Evolutionary conservation across 2,888 invertebrate species (phyloP).

Genomic region (Lampropteryx suffumata): DNA sequence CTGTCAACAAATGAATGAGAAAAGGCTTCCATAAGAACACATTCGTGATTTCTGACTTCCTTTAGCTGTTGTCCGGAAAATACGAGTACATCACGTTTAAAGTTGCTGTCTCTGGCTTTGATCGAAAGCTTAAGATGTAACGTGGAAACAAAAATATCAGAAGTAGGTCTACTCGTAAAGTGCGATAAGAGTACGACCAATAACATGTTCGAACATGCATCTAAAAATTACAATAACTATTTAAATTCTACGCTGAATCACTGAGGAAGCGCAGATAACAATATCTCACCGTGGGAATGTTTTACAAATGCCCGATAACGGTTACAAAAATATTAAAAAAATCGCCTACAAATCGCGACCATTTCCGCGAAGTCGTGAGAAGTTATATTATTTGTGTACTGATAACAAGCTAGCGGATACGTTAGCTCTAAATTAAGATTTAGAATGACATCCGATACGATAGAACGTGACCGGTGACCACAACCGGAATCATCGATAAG

Average conservation of each 20-base stretch:
- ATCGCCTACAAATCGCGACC: conserved; percentile 49
- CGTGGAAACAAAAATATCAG: background rate
- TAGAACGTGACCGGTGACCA: conserved; percentile 12
- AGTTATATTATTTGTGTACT: conserved; percentile 37
- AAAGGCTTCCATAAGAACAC: conserved; percentile 29
- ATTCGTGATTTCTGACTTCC: conserved; percentile 23
- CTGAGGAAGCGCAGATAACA: conserved; percentile 57
- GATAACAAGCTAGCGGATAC: conserved; percentile 30
- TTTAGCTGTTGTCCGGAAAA: conserved; percentile 1
- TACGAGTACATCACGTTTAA: background rate
- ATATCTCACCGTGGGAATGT: conserved; percentile 69
- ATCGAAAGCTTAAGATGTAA: conserved; percentile 3
- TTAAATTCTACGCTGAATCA: conserved; percentile 39
- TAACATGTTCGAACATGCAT: conserved; percentile 37
- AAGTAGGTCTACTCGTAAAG: background rate
- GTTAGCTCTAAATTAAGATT: conserved; percentile 17
- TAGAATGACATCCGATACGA: conserved; percentile 20
- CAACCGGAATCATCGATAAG: conserved; percentile 15
- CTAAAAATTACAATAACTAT: conserved; percentile 34
- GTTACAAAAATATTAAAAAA: conserved; percentile 45
- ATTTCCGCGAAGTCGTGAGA: conserved; percentile 57
- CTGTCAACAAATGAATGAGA: conserved; percentile 35
- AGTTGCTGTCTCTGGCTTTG: background rate
- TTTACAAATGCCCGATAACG: conserved; percentile 38
- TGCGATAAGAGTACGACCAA: background rate